phyloP scores from a whole-genome alignment of 2,797 vertebrate genomes.

The Bradypodion ventrale region DNA sequence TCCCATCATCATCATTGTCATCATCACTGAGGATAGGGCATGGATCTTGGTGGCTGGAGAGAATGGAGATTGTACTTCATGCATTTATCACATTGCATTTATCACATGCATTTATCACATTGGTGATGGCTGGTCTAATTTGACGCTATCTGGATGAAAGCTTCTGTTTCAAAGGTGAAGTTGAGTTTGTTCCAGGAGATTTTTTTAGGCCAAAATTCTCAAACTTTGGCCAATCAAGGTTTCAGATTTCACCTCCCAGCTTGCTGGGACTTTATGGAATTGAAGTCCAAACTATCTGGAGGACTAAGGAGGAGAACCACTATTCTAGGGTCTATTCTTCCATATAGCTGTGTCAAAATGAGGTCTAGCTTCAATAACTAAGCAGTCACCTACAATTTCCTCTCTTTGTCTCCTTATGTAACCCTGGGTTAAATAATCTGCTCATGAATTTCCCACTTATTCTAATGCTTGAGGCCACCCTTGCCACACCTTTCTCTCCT shows the following conservation, averaged over 20 bases:
- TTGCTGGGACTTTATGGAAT: background rate
- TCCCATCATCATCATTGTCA: too few species aligned
- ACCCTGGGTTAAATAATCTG: conserved; percentile 17
- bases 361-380: background rate
- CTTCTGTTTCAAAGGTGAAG: background rate
- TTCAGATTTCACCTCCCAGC: background rate
- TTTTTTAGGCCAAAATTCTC: background rate
- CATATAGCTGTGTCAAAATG: background rate
- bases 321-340: background rate
- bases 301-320: background rate
- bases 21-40: too few species aligned
- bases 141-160: background rate
- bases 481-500: background rate
- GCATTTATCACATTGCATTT: too few species aligned
- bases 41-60: background rate
- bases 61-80: background rate
- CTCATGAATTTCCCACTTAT: conserved; percentile 18
- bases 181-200: background rate
- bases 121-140: background rate
- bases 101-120: too few species aligned
- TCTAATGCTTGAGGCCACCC: background rate
- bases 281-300: too few species aligned
- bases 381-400: conserved; percentile 13
- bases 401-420: conserved; percentile 21
- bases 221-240: too few species aligned